These are phyloP conservation scores for Sminthurides bifidus DNA, from an alignment of 1,140 invertebrate genomes.

Conservation along the genomic window DNA sequence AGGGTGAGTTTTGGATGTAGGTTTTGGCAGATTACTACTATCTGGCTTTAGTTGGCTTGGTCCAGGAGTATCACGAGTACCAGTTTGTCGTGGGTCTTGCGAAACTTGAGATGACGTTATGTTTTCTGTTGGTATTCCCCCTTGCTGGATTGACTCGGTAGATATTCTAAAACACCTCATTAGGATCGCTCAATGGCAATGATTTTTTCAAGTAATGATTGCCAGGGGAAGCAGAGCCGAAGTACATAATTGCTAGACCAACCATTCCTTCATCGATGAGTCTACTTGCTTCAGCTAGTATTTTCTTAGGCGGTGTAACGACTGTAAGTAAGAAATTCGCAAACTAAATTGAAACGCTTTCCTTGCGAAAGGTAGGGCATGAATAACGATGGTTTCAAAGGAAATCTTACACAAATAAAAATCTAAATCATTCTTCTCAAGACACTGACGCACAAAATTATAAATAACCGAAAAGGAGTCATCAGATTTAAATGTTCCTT, in stretches of 20 bases:
- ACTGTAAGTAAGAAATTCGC: slow-evolving; percentile 42
- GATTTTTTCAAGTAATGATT: not conserved
- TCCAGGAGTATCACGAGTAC: not conserved
- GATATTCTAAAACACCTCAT: slow-evolving; percentile 4
- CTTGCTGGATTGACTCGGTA: not conserved
- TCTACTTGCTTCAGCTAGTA: slow-evolving; percentile 44
- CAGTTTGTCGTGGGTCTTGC: not conserved
- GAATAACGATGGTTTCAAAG: not conserved
- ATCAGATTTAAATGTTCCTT: slow-evolving; percentile 58
- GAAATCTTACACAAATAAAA: slow-evolving; percentile 61
- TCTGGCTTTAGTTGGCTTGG: not conserved
- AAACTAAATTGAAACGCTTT: slow-evolving; percentile 10
- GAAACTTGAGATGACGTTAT: not conserved
- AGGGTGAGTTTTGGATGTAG: not conserved
- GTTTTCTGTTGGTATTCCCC: not conserved
- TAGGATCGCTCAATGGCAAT: not conserved
- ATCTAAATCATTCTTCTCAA: slow-evolving; percentile 45
- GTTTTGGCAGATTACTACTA: not conserved
- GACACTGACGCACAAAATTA: slow-evolving; percentile 55
- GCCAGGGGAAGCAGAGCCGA: slow-evolving; percentile 38
- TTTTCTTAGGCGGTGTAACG: slow-evolving; percentile 59
- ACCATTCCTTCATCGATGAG: slow-evolving; percentile 57
- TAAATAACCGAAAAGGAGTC: slow-evolving; percentile 54
- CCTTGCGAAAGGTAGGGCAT: slow-evolving; percentile 13
- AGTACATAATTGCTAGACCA: slow-evolving; percentile 61